Base-by-base conservation (phyloP, 1,140 invertebrate species). In the Pinna nobilis region DNA sequence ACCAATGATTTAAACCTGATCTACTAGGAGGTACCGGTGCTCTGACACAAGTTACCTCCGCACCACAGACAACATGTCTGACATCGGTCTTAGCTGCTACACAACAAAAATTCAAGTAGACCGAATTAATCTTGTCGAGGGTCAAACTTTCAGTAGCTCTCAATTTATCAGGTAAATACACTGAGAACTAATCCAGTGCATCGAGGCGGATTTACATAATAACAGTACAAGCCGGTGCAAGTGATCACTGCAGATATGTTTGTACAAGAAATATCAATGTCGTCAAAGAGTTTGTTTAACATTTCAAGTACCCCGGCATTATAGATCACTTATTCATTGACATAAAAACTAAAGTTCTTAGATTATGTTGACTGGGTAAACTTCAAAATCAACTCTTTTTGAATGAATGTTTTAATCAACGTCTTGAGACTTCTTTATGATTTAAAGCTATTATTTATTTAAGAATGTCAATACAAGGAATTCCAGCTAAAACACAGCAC, bases 201-300 rank as follows among this genome's bases (percentile, higher is more conserved):
- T 11, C 39, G n/a, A n/a, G 39, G 39, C 39, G n/a, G 39, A n/a
- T 44, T 44, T 44, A 44, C 39, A n/a, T 44, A 44, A 44, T 44
- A 9, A 11, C 9, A 11, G 39, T 9, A 44, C 39, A 44, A 44
- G n/a, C 39, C n/a, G 9, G 9, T 44, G n/a, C 9, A 44, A 44
- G 39, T 44, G n/a, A n/a, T 11, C 9, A 11, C n/a, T 41, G 35
- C 30, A 7, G 59, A 44, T 37, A 63, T 63, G 59, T 63, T 63
- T 63, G 35, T 63, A 23, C 28, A 41, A 18, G 37, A 63, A 63
- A 63, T 63, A 63, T 25, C 37, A 28, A 37, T n/a, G 59, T 63
- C 37, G 59, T 44, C 59, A 20, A 25, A 44, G 59, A 44, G 37
- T 63, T 63, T 63, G 59, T 44, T 63, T 63, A 63, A 63, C 59